Percentiles rank a stretch among this genome's conserved stretches.
phyloP scores from a whole-genome alignment of 2,113 vertebrate species.

The Mungos mungo region DNA sequence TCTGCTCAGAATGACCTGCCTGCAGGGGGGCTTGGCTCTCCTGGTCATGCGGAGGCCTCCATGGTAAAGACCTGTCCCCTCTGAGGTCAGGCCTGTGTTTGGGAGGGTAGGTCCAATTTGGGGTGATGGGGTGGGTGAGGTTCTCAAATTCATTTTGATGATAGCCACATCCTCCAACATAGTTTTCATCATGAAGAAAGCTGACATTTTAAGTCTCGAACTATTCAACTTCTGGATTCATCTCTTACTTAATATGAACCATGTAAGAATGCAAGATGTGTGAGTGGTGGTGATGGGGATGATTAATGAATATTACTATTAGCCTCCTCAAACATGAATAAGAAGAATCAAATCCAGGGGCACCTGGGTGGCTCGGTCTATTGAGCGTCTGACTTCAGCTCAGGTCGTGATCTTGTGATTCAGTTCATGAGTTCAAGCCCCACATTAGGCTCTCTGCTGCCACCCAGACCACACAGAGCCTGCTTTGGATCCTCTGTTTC shows the following conservation, averaged over 20 bases:
- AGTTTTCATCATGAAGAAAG: background rate
- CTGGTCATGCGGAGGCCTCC: background rate
- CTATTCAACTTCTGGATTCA: background rate
- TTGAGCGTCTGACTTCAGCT: too few relatives aligned
- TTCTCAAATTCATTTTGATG: background rate
- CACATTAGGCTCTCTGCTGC: too few relatives aligned
- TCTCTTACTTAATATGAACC: background rate
- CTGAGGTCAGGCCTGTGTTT: background rate
- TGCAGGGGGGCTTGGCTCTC: background rate
- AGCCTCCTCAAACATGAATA: background rate
- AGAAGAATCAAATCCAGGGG: background rate
- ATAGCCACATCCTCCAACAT: background rate
- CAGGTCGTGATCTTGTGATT: too few relatives aligned
- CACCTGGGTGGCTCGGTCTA: too few relatives aligned
- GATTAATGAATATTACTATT: background rate
- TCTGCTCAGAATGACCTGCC: background rate
- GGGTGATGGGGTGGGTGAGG: background rate
- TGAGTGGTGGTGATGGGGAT: too few relatives aligned
- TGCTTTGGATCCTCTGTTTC: too few relatives aligned
- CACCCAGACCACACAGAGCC: too few relatives aligned
- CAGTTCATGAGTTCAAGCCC: too few relatives aligned
- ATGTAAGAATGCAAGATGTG: background rate
- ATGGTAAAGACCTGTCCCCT: background rate
- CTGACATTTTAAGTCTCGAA: background rate
- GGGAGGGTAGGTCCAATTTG: background rate